Evolutionary conservation across 2,888 invertebrate species (phyloP), one percentile per base, ranked within the genome.

Genomic region (Protophormia terraenovae): DNA sequence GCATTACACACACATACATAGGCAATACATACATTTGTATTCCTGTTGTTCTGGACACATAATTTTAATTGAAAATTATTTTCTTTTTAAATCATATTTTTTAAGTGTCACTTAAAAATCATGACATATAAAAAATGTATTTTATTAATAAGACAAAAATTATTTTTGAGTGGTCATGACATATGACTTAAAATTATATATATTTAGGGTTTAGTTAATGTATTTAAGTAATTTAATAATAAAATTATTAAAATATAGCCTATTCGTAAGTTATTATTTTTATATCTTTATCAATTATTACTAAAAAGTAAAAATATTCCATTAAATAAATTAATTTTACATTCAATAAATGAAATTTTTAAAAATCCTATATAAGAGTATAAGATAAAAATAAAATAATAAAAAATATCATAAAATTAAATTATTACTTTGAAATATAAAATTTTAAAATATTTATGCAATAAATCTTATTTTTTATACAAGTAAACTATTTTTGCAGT

Each of bases 381-480:
- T 6, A 32, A 32, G 7, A 6, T 32, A 32, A 32, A 32, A 32
- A 32, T 4, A 7, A 32, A 32, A 32, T 38, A 6, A 38, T 12
- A 38, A 38, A 38, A 10, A 22, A 22, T 1, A 27, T 55, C 0
- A 66, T 16, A 16, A 29, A 45, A 16, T 58, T 66, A 41, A 62
- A 27, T 50, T 45, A 24, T 60, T 55, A 35, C 55, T 77, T 35
- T 62, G n/a, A 22, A 55, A 77, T 32, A n/a, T 19, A 19, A 38
- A 58, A 19, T 47, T 64, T 32, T 71, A 22, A 58, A 80, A 38
- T 38, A 67, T 73, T 67, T 38, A 55, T 66, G 22, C 22, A 64
- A 83, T 83, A 77, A 83, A 83, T 83, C 76, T 83, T 77, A 38
- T 62, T 75, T 77, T 24, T 29, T 22, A 55, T 71, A 16, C 29